These are phyloP conservation scores for Poeciliopsis turneri DNA, from an alignment of 2,797 vertebrate species.

Conservation along the genomic window DNA sequence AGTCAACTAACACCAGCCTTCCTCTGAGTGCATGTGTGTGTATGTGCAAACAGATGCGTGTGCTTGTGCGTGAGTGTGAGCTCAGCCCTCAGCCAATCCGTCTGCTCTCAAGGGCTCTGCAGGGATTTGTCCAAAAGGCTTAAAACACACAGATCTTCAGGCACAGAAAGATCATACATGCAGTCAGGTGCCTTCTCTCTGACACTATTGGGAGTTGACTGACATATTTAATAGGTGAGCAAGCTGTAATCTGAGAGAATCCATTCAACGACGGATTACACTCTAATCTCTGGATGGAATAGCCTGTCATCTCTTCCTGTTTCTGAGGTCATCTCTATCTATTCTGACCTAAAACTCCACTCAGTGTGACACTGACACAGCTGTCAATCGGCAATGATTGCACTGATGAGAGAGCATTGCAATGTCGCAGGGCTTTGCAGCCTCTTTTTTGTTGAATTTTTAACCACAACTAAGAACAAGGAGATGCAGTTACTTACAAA, in stretches of 20 bases:
- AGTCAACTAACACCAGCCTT: slow-evolving; percentile 43
- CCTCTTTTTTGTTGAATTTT: slow-evolving; percentile 38
- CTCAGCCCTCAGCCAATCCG: slow-evolving; percentile 34
- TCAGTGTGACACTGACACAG: neutral
- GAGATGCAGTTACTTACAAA: slow-evolving; percentile 5
- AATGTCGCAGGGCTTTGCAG: slow-evolving; percentile 35
- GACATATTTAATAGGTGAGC: slow-evolving; percentile 74
- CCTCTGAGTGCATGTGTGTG: slow-evolving; percentile 12
- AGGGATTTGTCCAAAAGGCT: slow-evolving; percentile 63
- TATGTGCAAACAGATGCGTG: neutral
- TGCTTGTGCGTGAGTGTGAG: neutral
- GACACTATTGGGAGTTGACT: slow-evolving; percentile 55
- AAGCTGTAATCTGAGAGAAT: slow-evolving; percentile 76
- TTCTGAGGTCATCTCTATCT: slow-evolving; percentile 32
- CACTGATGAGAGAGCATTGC: slow-evolving; percentile 41
- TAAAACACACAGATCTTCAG: slow-evolving; percentile 61
- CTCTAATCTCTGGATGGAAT: slow-evolving; percentile 70
- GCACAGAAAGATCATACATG: slow-evolving; percentile 40
- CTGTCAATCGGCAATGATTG: slow-evolving; percentile 61
- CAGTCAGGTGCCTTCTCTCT: slow-evolving; percentile 30
- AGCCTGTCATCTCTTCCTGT: slow-evolving; percentile 60
- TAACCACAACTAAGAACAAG: slow-evolving; percentile 1
- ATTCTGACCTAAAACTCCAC: slow-evolving; percentile 44
- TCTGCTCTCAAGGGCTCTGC: slow-evolving; percentile 60
- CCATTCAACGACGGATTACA: slow-evolving; percentile 70